phyloP scores from a whole-genome alignment of 1,140 invertebrate genomes.

The Euglossa dilemma region DNA sequence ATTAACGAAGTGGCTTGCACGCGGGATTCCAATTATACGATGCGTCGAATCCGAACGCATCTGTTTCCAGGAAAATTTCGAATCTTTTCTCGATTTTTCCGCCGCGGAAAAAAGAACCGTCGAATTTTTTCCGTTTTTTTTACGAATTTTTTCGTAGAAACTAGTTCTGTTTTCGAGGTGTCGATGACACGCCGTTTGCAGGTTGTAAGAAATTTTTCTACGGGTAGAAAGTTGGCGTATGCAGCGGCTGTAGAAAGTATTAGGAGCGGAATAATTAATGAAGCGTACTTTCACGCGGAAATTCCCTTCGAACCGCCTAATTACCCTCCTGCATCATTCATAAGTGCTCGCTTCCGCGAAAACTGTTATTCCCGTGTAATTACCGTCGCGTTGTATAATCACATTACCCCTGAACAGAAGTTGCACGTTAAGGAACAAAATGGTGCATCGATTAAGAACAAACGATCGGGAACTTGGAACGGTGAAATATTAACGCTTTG shows the following conservation, averaged over 20 bases:
- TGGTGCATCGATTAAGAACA: background rate
- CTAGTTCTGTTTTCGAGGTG: rapidly evolving
- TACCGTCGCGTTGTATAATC: constrained; percentile 8
- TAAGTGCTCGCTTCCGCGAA: background rate
- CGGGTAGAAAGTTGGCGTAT: background rate
- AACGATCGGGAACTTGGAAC: background rate
- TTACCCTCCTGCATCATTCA: constrained; percentile 26
- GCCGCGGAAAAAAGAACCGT: too few species aligned
- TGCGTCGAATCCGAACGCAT: background rate
- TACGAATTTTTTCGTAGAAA: too few species aligned
- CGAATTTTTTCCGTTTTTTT: too few species aligned
- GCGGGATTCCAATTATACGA: constrained; percentile 49
- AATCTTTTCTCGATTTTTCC: too few species aligned
- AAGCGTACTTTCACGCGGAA: background rate
- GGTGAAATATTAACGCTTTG: background rate
- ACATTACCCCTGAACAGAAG: background rate
- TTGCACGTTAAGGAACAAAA: background rate
- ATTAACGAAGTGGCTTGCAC: constrained; percentile 46
- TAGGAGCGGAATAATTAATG: constrained; percentile 1
- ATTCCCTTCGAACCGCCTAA: constrained; percentile 12
- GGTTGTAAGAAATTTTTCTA: background rate
- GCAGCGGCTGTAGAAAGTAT: background rate
- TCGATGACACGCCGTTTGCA: background rate
- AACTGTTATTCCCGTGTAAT: constrained; percentile 21
- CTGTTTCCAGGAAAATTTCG: background rate